These are phyloP conservation scores for Oophaga pumilio DNA, from an alignment of 2,113 vertebrate genomes.

Conservation along the genomic window DNA sequence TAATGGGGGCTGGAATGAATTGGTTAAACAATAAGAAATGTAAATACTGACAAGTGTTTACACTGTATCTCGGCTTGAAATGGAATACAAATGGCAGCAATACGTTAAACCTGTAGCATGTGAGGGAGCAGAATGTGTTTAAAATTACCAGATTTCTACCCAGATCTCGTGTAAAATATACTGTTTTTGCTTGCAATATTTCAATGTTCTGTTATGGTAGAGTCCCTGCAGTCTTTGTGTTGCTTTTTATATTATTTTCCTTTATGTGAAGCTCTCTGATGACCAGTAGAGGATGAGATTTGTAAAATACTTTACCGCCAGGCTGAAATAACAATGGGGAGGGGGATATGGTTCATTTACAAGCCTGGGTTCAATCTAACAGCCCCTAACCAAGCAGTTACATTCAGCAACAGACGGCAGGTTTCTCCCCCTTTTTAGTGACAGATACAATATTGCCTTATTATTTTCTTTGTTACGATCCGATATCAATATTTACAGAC, in stretches of 20 bases:
- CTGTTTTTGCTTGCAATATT: not conserved
- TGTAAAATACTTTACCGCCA: not conserved
- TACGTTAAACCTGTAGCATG: not conserved
- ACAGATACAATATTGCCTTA: not conserved
- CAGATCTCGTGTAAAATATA: not conserved
- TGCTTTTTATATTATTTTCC: not conserved
- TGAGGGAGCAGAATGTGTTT: not conserved
- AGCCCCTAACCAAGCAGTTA: not conserved
- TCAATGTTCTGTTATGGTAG: not conserved
- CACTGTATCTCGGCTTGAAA: not conserved
- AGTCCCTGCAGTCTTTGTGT: not conserved
- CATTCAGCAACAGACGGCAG: not conserved
- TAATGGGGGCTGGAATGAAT: no score
- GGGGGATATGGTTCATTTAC: not conserved
- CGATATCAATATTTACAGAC: conserved; percentile 65
- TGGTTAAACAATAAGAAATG: no score
- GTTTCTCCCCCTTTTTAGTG: not conserved
- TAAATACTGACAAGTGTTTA: not conserved
- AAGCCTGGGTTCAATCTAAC: not conserved
- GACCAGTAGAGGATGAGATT: not conserved
- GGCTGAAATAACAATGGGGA: not conserved
- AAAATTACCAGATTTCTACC: not conserved
- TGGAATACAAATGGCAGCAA: not conserved
- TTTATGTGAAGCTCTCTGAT: not conserved
- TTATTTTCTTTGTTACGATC: conserved; percentile 50